Base-by-base conservation (phyloP, 2,113 vertebrate genomes). In the Grantiella picta region DNA sequence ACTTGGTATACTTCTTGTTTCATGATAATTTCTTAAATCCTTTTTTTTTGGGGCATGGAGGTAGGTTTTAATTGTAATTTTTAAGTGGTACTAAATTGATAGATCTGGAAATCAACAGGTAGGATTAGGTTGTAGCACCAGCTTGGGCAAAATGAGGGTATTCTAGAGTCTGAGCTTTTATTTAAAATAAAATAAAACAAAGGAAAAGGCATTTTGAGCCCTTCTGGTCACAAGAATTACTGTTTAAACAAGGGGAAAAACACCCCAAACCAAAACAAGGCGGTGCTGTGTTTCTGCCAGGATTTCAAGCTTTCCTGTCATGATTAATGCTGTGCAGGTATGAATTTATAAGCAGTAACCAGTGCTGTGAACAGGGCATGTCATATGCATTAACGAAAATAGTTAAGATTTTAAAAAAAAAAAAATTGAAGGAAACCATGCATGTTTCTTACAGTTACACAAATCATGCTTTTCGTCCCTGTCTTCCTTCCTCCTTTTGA, bases 271-370 rank as follows among this genome's bases (percentile, higher is more conserved):
- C 24, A 57, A 91, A 86, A 10, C 27, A 53, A 36, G 2, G 1
- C 1, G 2, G 54, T 49, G 38, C 17, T 53, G 15, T 0, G 0
- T 50, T 85, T 0, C 0, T 85, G 56, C 60, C 49, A 65, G 50
- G 31, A 68, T 68, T 75, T 76, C 49, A 36, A 7, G 28, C 36
- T 73, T 72, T 69, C 13, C 18, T 25, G 3, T 31, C 47, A 11
- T 7, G 2, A 3, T 52, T 78, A 27, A 28, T 35, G 21, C 47
- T 63, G 29, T 36, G 33, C 19, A 59, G 65, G 33, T 82, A 44
- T 60, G 63, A 21, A 23, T 79, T 83, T 47, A 33, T 23, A 27
- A 76, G 45, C 23, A 53, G 14, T 36, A 35, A 47, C 25, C 44
- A 44, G 33, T 7, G 4, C 33, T 54, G 11, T 50, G 57, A 85